Conservation (phyloP, 2,888 invertebrate species). For the Seladonia tumulorum region DNA sequence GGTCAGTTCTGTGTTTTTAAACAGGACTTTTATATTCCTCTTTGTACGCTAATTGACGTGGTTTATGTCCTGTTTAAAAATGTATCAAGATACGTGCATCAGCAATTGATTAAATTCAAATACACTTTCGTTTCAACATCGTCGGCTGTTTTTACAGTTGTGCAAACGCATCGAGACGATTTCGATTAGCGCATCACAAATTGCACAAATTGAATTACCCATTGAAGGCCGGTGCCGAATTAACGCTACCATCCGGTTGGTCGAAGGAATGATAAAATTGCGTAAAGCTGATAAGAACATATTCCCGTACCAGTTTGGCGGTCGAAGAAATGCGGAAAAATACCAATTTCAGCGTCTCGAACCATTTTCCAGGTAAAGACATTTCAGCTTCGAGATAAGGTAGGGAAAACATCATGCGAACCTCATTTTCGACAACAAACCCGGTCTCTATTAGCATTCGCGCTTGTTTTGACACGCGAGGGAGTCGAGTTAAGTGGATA, state of each 20-base stretch:
- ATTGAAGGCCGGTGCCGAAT: background rate
- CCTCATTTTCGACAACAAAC: background rate
- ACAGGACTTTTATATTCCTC: background rate
- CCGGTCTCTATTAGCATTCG: slow-evolving; percentile 1
- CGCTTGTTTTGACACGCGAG: background rate
- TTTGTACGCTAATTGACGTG: background rate
- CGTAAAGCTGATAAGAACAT: background rate
- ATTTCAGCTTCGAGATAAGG: background rate
- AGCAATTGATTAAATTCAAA: background rate
- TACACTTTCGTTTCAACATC: background rate
- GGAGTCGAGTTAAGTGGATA: background rate
- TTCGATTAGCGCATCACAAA: background rate
- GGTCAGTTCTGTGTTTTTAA: background rate
- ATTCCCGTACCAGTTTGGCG: too few species aligned
- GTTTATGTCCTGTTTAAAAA: background rate
- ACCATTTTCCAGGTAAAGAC: background rate
- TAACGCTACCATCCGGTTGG: background rate
- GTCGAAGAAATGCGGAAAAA: background rate
- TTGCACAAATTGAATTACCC: background rate
- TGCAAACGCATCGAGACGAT: background rate
- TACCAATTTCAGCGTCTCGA: background rate
- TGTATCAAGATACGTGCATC: background rate
- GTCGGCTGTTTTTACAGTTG: background rate
- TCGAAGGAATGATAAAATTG: background rate
- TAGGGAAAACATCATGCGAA: background rate